Conservation (phyloP, 2,888 invertebrate genomes). For the Lottia scabra region DNA sequence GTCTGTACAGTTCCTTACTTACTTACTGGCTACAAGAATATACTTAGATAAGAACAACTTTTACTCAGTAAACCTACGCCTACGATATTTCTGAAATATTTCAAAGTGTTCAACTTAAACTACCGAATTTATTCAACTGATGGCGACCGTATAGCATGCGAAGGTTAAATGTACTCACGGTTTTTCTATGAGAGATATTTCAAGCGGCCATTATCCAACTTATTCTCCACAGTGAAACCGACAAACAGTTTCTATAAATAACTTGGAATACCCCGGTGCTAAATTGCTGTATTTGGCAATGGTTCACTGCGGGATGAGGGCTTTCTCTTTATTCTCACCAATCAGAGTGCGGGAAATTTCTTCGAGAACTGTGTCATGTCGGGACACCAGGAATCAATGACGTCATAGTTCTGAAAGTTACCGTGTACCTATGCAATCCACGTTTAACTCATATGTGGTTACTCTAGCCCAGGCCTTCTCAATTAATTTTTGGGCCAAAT, state of each 20-base stretch:
- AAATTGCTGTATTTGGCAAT: constrained; percentile 7
- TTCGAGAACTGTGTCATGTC: background rate
- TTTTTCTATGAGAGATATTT: background rate
- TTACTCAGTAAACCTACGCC: no score
- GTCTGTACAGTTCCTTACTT: background rate
- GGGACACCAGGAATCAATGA: constrained; percentile 1
- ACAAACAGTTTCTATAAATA: background rate
- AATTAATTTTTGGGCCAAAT: no score
- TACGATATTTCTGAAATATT: no score
- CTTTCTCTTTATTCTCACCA: background rate
- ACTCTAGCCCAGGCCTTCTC: no score
- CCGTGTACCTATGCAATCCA: no score
- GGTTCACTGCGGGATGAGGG: constrained; percentile 6
- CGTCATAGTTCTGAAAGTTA: background rate
- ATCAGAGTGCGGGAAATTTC: background rate
- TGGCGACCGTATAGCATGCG: no score
- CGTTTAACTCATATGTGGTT: no score
- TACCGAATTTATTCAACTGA: no score
- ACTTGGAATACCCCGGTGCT: constrained; percentile 1
- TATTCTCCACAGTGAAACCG: background rate
- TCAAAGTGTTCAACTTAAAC: no score
- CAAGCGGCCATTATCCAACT: constrained; percentile 5
- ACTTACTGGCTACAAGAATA: no score
- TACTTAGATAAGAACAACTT: no score
- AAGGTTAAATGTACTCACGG: background rate